phyloP scores from a whole-genome alignment of 2,888 invertebrate species.

The Meiosimyza decipiens region DNA sequence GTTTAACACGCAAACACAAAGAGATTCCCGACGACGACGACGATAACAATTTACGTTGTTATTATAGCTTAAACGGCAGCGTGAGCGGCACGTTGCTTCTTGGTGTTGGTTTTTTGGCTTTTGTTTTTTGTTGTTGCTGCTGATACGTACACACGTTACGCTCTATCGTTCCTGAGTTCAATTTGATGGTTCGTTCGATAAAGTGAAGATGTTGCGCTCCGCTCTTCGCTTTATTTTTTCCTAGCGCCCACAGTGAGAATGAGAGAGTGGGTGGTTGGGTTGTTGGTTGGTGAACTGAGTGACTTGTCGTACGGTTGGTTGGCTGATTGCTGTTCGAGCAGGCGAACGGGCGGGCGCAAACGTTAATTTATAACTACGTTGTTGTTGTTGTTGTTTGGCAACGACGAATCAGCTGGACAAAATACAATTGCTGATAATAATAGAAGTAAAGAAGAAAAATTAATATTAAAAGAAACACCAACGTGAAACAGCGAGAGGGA shows the following conservation, averaged over 20 bases:
- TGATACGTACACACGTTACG: conserved; percentile 2
- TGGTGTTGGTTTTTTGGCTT: not conserved
- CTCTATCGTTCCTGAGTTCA: not conserved
- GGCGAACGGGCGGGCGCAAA: not conserved
- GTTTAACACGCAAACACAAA: conserved; percentile 53
- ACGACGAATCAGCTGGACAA: conserved; percentile 33
- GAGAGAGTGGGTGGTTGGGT: conserved; percentile 28
- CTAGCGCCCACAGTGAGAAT: conserved; percentile 6
- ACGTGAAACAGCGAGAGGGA: not conserved
- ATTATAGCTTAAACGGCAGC: conserved; percentile 30
- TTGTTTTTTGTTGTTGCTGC: conserved; percentile 2
- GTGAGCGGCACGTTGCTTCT: conserved; percentile 32
- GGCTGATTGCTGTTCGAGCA: not conserved
- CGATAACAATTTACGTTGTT: conserved; percentile 42
- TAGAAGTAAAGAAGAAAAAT: conserved; percentile 5
- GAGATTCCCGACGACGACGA: conserved; percentile 46
- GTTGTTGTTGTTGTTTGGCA: conserved; percentile 1
- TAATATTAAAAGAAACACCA: not conserved
- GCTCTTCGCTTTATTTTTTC: conserved; percentile 24
- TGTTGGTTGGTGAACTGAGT: not conserved
- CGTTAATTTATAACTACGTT: not conserved
- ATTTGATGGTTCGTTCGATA: not conserved
- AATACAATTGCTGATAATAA: conserved; percentile 29
- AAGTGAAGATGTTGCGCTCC: not conserved
- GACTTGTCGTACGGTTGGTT: not conserved